phyloP scores from a whole-genome alignment of 2,797 vertebrate species.

The Etheostoma perlongum region DNA sequence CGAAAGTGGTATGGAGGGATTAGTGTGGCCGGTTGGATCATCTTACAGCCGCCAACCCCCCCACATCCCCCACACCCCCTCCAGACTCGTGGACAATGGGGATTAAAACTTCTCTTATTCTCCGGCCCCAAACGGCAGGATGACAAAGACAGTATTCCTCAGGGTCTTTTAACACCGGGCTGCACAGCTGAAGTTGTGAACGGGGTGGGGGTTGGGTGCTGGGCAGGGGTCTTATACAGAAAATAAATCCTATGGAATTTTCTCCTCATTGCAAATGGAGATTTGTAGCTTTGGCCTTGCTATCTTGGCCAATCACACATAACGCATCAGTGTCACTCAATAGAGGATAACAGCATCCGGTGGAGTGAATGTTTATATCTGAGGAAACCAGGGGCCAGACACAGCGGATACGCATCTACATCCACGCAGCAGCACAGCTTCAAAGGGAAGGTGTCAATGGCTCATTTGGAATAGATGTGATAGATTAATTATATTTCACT shows the following conservation, averaged over 20 bases:
- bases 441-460: slow-evolving; percentile 80
- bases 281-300: slow-evolving; percentile 84
- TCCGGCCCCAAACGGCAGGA: slow-evolving; percentile 86
- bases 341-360: slow-evolving; percentile 81
- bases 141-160: slow-evolving; percentile 91
- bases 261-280: slow-evolving; percentile 87
- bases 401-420: slow-evolving; percentile 78
- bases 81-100: slow-evolving; percentile 88
- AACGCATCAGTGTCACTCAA: slow-evolving; percentile 80
- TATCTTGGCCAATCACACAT: slow-evolving; percentile 79
- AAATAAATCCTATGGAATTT: slow-evolving; percentile 91
- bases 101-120: slow-evolving; percentile 92
- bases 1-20: slow-evolving; percentile 96
- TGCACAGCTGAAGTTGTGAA: slow-evolving; percentile 89
- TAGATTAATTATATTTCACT: slow-evolving; percentile 84
- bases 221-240: slow-evolving; percentile 82
- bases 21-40: slow-evolving; percentile 99
- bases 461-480: slow-evolving; percentile 80
- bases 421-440: slow-evolving; percentile 67
- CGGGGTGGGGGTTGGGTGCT: slow-evolving; percentile 70
- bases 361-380: slow-evolving; percentile 77
- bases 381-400: slow-evolving; percentile 70
- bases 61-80: slow-evolving; percentile 21
- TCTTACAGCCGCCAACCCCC: slow-evolving; percentile 92
- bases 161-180: slow-evolving; percentile 89